These are phyloP conservation scores for Spizaetus ornatus DNA, from an alignment of 2,113 vertebrate genomes.

Conservation along the genomic window DNA sequence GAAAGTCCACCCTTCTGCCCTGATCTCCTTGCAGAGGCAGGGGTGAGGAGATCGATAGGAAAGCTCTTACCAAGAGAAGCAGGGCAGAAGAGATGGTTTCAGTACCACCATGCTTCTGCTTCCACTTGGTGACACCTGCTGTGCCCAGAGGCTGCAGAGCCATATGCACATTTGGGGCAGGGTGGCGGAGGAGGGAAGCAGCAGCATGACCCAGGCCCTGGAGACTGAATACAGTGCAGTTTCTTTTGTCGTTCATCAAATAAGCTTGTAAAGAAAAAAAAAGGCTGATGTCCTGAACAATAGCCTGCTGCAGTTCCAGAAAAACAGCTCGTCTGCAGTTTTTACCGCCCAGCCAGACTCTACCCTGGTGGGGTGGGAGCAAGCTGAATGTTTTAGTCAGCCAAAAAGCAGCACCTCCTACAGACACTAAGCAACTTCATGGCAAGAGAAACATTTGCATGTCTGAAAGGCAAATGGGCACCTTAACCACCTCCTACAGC, in stretches of 20 bases:
- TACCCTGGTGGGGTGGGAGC: slow-evolving; percentile 8
- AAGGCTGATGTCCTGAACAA: background rate
- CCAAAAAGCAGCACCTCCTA: slow-evolving; percentile 55
- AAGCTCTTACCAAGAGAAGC: background rate
- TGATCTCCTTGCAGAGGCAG: background rate
- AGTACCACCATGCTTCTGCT: background rate
- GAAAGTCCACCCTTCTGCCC: background rate
- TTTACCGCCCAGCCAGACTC: slow-evolving; percentile 14
- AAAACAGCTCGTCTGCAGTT: slow-evolving; percentile 43
- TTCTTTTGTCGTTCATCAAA: slow-evolving; percentile 34
- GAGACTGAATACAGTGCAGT: slow-evolving; percentile 15
- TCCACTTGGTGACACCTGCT: background rate
- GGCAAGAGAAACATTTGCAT: background rate
- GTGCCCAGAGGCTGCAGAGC: background rate
- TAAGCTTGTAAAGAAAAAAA: background rate
- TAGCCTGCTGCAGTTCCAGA: slow-evolving; percentile 48
- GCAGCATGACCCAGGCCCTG: background rate
- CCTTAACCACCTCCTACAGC: background rate
- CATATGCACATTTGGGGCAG: background rate
- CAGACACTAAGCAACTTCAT: background rate
- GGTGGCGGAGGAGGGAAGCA: background rate
- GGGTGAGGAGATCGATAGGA: background rate
- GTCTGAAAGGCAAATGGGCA: slow-evolving; percentile 7
- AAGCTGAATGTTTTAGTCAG: slow-evolving; percentile 41
- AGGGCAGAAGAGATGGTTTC: background rate